Evolutionary conservation across 1,140 invertebrate genomes (phyloP).

Genomic region (Calliopsis andreniformis): DNA sequence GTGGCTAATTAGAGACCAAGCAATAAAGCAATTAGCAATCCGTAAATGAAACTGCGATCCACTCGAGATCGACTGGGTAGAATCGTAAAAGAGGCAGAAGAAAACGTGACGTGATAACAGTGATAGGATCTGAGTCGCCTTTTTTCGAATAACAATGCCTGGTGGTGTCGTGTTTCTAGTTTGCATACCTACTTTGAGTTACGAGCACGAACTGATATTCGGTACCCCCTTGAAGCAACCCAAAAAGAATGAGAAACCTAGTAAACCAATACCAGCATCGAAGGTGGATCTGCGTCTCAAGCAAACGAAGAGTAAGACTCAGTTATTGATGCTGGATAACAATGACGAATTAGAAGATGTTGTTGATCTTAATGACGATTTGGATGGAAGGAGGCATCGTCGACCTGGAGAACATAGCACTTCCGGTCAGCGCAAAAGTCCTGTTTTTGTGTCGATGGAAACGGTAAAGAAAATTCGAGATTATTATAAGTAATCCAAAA

Average conservation of each 20-base stretch:
- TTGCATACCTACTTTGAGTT: conserved; percentile 83
- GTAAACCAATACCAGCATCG: neutral
- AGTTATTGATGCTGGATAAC: conserved; percentile 65
- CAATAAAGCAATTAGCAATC: conserved; percentile 53
- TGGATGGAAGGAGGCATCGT: neutral
- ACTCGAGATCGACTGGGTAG: neutral
- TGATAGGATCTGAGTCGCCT: neutral
- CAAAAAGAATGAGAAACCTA: conserved; percentile 61
- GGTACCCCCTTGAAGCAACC: conserved; percentile 71
- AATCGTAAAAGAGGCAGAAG: neutral
- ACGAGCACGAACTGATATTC: conserved; percentile 82
- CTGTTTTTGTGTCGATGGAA: conserved; percentile 78
- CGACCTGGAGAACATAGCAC: conserved; percentile 4
- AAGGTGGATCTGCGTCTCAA: conserved; percentile 74
- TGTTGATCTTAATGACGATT: conserved; percentile 36
- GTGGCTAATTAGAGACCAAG: conserved; percentile 30
- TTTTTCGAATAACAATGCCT: conserved; percentile 71
- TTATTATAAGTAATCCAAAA: too few species aligned
- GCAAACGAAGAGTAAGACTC: conserved; percentile 65
- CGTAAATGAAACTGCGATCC: conserved; percentile 38
- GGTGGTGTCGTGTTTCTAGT: conserved; percentile 84
- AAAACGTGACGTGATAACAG: neutral
- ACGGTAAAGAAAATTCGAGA: conserved; percentile 62
- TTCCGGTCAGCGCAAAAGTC: conserved; percentile 48
- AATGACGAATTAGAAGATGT: conserved; percentile 52